phyloP scores from a whole-genome alignment of 2,797 vertebrate genomes.

The Cynopterus sphinx region DNA sequence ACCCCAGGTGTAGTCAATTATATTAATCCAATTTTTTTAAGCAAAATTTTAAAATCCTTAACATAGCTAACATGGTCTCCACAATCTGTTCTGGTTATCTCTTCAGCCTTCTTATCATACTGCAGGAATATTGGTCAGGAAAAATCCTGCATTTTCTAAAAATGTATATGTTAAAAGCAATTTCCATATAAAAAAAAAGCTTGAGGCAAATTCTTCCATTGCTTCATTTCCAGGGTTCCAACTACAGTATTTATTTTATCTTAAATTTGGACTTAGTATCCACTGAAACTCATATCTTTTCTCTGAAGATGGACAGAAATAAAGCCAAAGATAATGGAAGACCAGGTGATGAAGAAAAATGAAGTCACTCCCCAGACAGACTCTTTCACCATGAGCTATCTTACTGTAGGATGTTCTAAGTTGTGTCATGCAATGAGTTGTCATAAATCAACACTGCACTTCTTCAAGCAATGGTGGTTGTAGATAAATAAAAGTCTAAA shows the following conservation, averaged over 20 bases:
- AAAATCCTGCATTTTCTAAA: not conserved
- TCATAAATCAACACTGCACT: not conserved
- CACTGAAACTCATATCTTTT: not conserved
- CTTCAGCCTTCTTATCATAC: not conserved
- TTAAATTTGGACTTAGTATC: not conserved
- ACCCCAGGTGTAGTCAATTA: not conserved
- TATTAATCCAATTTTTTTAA: not conserved
- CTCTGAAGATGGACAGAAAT: not conserved
- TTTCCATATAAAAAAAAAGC: not conserved
- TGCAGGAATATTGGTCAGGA: not conserved
- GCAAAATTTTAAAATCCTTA: not conserved
- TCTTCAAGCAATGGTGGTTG: not conserved
- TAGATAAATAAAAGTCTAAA: not conserved
- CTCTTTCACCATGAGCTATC: not conserved
- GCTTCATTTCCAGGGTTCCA: not conserved
- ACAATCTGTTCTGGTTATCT: not conserved
- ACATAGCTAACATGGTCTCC: not conserved
- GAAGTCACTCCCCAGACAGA: not conserved
- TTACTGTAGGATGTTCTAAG: not conserved
- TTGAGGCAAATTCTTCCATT: not conserved
- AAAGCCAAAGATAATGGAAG: not conserved
- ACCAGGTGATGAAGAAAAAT: not conserved
- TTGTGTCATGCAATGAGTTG: not conserved
- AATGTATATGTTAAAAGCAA: not conserved
- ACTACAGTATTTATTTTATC: not conserved